A percentile compares a stretch with the other conserved stretches of the same genome.
Conservation (phyloP, 2,888 invertebrate genomes). For the Bellardia bayeri region DNA sequence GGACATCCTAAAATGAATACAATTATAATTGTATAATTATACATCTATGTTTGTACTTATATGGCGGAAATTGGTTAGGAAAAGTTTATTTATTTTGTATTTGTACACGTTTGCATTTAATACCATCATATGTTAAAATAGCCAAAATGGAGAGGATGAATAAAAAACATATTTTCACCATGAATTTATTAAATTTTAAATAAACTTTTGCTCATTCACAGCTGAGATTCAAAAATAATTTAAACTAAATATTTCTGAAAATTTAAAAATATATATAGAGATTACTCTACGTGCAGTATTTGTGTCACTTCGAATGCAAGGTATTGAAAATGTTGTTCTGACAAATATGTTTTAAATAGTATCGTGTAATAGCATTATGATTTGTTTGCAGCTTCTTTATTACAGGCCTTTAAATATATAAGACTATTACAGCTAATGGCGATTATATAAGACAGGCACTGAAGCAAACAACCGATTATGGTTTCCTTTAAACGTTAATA, state of each 20-base stretch:
- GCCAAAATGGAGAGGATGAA: not conserved
- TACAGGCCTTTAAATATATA: too few relatives aligned
- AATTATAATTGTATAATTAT: too few relatives aligned
- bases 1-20: not conserved
- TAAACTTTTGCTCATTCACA: constrained; percentile 51
- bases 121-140: not conserved
- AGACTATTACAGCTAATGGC: too few relatives aligned
- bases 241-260: not conserved
- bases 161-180: constrained; percentile 43
- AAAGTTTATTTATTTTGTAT: not conserved
- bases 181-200: constrained; percentile 56
- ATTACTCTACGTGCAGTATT: not conserved
- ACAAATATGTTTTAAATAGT: too few relatives aligned
- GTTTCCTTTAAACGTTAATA: too few relatives aligned
- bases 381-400: too few relatives aligned
- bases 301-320: too few relatives aligned
- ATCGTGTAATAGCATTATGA: too few relatives aligned
- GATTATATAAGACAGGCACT: too few relatives aligned
- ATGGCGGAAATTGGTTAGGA: not conserved
- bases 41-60: not conserved
- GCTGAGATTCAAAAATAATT: not conserved
- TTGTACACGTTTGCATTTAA: not conserved
- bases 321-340: too few relatives aligned
- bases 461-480: too few relatives aligned
- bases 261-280: not conserved